Evolutionary conservation across 1,140 invertebrate species (phyloP).

Genomic region (Aradophagus sp.): DNA sequence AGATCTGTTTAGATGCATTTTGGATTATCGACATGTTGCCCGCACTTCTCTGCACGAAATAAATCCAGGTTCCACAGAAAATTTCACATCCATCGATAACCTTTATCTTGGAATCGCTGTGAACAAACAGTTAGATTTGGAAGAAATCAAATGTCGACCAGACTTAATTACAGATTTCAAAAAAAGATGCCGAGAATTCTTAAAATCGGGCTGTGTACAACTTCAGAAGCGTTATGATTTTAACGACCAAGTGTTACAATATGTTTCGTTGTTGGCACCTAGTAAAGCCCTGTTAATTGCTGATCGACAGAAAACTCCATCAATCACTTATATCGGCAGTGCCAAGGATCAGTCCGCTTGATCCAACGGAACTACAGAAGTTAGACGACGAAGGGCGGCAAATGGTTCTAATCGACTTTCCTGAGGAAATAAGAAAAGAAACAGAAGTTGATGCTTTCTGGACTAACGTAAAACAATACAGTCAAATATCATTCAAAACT

Average conservation of each 20-base stretch:
- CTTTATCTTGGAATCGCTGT: conserved; percentile 27
- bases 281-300: conserved; percentile 4
- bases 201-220: conserved; percentile 9
- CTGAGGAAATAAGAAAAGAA: conserved; percentile 23
- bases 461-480: not conserved
- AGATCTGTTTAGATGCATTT: conserved; percentile 11
- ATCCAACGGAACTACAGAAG: conserved; percentile 10
- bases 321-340: conserved; percentile 11
- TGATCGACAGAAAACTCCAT: conserved; percentile 5
- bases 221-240: conserved; percentile 18
- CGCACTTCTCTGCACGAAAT: conserved; percentile 10
- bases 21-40: conserved; percentile 3
- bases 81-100: conserved; percentile 1
- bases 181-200: conserved; percentile 3
- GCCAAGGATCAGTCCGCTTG: conserved; percentile 6
- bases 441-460: conserved; percentile 1
- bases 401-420: conserved; percentile 20
- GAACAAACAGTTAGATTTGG: conserved; percentile 16
- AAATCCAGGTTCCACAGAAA: not conserved
- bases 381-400: conserved; percentile 43
- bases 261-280: conserved; percentile 9
- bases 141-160: conserved; percentile 18
- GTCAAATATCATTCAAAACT: too few species aligned
- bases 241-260: conserved; percentile 6
- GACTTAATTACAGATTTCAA: conserved; percentile 29